Base-by-base conservation (phyloP, 2,797 vertebrate genomes). In the Karalla daura region DNA sequence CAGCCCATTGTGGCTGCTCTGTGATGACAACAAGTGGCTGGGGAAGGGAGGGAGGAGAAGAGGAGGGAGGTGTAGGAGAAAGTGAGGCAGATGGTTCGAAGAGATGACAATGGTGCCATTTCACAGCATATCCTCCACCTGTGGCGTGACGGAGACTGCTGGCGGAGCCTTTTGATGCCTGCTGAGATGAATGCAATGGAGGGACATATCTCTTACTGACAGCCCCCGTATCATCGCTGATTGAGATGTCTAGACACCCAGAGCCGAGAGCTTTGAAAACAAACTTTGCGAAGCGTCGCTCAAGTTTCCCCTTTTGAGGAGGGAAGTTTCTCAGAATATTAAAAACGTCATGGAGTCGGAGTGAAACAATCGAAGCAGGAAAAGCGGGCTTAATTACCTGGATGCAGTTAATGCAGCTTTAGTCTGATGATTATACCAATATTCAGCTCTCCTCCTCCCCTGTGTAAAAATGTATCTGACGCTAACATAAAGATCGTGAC, bases 101-200 rank as follows among this genome's bases (percentile, higher is more conserved):
- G 70, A 65, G 74, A 76, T 72, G 83, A 91, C 88, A 45, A 86
- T 80, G 69, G 83, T 50, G 68, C 52, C 66, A 86, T 87, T 89
- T 91, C 81, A 81, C 85, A 78, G 81, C 65, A 59, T 73, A 82
- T 88, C 87, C 80, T 90, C 87, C 82, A 92, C 83, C 61, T 59
- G 53, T 80, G 82, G 72, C 39, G 83, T 81, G 84, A 88, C 80
- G 63, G 82, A 88, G 88, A 70, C 81, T 63, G 68, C 83, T 73
- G 84, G 72, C 37, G 46, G 74, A 43, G 64, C 52, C 77, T 75
- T 81, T 84, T 83, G 86, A 82, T 81, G 72, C 84, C 81, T 32
- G 81, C 69, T 70, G 86, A 76, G 83, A 76, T 78, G 74, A 83
- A 79, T 78, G 77, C 65, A 62, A 36, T 66, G 65, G 78, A 82